These are phyloP conservation scores for Umimayanthus kanabou DNA, from an alignment of 92 coral and sea anemone species.

Conservation along the genomic window DNA sequence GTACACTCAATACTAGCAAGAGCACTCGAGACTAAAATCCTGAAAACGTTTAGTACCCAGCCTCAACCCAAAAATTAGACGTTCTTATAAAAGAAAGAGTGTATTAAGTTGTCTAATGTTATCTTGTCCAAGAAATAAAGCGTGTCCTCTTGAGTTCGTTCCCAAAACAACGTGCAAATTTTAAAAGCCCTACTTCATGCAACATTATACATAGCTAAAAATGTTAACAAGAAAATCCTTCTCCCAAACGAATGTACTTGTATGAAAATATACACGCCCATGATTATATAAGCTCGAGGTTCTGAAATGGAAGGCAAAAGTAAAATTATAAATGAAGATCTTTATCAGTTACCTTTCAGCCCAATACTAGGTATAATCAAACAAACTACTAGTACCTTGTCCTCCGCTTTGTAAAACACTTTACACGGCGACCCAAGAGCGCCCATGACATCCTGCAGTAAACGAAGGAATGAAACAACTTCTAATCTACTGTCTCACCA, in stretches of 20 bases:
- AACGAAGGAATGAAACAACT: background rate
- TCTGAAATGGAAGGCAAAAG: background rate
- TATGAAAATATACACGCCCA: background rate
- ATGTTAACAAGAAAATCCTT: too few species aligned
- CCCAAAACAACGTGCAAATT: background rate
- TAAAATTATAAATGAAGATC: too few species aligned
- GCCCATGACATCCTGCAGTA: slow-evolving; percentile 84
- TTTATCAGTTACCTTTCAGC: too few species aligned
- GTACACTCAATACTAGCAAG: too few species aligned
- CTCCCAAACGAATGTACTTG: background rate
- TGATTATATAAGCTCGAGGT: background rate
- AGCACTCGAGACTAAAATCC: too few species aligned
- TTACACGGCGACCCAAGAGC: slow-evolving; percentile 96
- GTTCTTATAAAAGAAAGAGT: too few species aligned
- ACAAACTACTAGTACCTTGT: slow-evolving; percentile 68
- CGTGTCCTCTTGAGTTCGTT: background rate
- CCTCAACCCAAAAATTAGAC: too few species aligned
- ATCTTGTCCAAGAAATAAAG: background rate
- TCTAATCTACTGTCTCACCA: background rate
- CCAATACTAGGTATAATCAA: too few species aligned
- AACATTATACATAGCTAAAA: too few species aligned
- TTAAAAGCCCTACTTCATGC: background rate
- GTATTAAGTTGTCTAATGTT: background rate
- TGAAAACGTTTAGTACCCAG: too few species aligned
- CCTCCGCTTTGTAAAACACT: slow-evolving; percentile 98